Conservation (phyloP, 2,888 invertebrate genomes). For the Synanthedon andrenaeformis region DNA sequence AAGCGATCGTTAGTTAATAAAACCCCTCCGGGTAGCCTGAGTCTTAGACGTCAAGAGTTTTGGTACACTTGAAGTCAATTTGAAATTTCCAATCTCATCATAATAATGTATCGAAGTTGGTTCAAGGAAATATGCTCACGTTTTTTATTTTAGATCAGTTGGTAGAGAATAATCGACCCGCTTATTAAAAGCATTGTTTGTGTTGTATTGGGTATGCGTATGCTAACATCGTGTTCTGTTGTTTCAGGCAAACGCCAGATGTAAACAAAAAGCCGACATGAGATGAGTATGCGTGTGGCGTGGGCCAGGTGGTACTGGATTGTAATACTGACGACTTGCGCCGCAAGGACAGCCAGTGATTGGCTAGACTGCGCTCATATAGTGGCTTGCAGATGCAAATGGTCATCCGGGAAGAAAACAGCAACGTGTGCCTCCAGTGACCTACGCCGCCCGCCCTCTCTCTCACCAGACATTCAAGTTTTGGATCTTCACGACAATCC, state of each 20-base stretch:
- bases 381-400: constrained; percentile 88
- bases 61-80: too few species aligned
- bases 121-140: too few species aligned
- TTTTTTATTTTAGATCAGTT: too few species aligned
- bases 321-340: constrained; percentile 62
- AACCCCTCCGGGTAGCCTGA: background rate
- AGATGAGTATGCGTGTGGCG: constrained; percentile 70
- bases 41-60: too few species aligned
- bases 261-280: constrained; percentile 64
- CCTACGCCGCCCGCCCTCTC: constrained; percentile 80
- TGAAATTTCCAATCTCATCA: too few species aligned
- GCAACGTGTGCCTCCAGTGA: constrained; percentile 87
- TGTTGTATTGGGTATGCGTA: constrained; percentile 9
- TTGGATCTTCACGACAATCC: constrained; percentile 86
- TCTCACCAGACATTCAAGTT: constrained; percentile 72
- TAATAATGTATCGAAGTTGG: too few species aligned
- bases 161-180: too few species aligned
- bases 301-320: constrained; percentile 69
- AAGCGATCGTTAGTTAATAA: background rate
- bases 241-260: constrained; percentile 64
- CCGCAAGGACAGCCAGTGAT: constrained; percentile 71
- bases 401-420: constrained; percentile 92
- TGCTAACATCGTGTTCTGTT: constrained; percentile 35
- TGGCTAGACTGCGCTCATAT: constrained; percentile 91
- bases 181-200: too few species aligned